Evolutionary conservation across 2,888 invertebrate species (phyloP), one percentile per base, ranked within the genome.

Genomic region (Bellardia pandia): DNA sequence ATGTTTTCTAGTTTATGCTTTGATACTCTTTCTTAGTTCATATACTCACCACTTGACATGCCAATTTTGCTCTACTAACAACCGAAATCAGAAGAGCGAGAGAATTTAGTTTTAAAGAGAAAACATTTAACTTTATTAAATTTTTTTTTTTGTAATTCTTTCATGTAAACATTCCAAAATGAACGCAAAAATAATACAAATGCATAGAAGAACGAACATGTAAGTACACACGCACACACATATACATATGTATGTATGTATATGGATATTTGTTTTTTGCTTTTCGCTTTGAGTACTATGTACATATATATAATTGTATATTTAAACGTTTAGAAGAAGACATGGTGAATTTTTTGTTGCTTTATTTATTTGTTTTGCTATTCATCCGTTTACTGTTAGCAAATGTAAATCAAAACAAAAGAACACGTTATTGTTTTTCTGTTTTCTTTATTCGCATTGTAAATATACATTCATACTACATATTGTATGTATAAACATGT

Each of bases 361-460:
- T 16, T 33, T 51, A 14, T 14, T 45, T 37, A 8, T 56, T 74
- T 48, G 13, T 58, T 74, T 81, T 56, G 42, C 5, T 45, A 14
- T 33, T 8, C 2, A 9, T 14, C 9, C 48, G 42, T 56, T 68
- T 72, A 62, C 60, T 68, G 68, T 79, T 71, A 66, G 71, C 74
- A 76, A 77, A 83, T 71, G 40, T 60, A 51, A 62, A 86, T 80
- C 76, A 84, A 83, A 84, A 86, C 86, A 86, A 75, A 79, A 84
- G 40, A 84, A 66, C 78, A 72, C 79, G 80, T 86, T 86, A 75
- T 64, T 74, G 33, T 60, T 62, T 42, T 60, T 72, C 64, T 64
- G 53, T 23, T 60, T 45, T 30, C 37, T 66, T 45, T 66, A n/a
- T 48, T 66, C 48, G 33, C 56, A 74, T 58, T 69, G 8, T 37